Base-by-base conservation (phyloP, 1,140 invertebrate species). In the Zaprionus camerounensis region DNA sequence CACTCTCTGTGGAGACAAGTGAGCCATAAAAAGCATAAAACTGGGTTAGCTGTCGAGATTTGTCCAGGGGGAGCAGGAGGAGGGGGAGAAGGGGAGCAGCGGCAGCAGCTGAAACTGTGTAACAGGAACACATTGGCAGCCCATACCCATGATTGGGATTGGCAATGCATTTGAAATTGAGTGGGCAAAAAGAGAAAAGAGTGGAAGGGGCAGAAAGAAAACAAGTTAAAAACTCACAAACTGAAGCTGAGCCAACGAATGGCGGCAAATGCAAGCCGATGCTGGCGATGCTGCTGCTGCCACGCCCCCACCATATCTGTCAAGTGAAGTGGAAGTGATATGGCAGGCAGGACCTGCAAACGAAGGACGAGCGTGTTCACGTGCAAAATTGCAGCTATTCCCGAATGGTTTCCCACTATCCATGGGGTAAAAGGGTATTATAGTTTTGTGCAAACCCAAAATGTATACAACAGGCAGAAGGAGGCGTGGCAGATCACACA, bases 281-380 rank as follows among this genome's bases (percentile, higher is more conserved):
- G 66, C 71, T n/a, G 12, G 61, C 49, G 71, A 66, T 66, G 65
- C 78, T 57, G 55, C 28, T 38, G 41, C 20, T 11, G 15, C 59
- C 15, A 64, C 58, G 51, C 66, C 41, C 34, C 55, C 69, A 22
- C 76, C 68, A 72, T 90, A 84, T 84, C 81, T 84, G 84, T 84
- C 85, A 90, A 88, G 85, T 90, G 84, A 88, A 84, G 81, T 88
- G 84, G 81, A 88, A 88, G 84, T 90, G 84, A 88, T 88, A 88
- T 80, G 81, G 71, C 62, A 53, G 68, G 49, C 53, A 68, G 59
- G 51, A 28, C 13, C 38, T 24, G 64, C 24, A 24, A 61, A 61
- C 31, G 72, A 83, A 83, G 70, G 70, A 79, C 71, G 73, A 80
- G 84, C 71, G 84, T 88, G 84, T 90, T 88, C 84, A 88, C 84